Conservation (phyloP, 2,113 vertebrate species). For the Nannobrachium achirus region DNA sequence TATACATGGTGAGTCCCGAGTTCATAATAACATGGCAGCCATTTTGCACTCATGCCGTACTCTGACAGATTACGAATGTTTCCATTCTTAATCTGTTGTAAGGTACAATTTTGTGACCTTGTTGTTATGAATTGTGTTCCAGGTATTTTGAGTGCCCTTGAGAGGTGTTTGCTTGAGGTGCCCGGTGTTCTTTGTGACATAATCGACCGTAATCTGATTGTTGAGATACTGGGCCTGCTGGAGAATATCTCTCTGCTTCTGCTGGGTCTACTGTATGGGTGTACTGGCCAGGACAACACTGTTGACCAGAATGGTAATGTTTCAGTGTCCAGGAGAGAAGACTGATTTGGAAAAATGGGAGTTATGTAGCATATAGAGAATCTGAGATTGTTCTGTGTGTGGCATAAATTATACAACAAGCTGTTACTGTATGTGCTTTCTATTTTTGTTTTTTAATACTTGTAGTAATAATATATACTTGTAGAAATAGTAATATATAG, state of each 20-base stretch:
- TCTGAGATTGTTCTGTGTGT: too few species aligned
- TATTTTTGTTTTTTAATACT: too few species aligned
- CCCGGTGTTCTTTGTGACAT: conserved; percentile 51
- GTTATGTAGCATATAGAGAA: too few species aligned
- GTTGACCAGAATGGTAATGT: conserved; percentile 70
- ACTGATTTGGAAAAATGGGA: not conserved
- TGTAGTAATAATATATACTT: too few species aligned
- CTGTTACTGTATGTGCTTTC: too few species aligned
- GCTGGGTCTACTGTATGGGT: conserved; percentile 80
- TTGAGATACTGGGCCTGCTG: conserved; percentile 73
- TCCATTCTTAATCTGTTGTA: not conserved
- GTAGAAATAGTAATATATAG: too few species aligned
- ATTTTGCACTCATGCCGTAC: not conserved
- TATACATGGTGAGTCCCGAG: conserved; percentile 77
- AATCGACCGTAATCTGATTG: conserved; percentile 52
- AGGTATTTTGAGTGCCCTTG: conserved; percentile 84
- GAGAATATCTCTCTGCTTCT: conserved; percentile 82
- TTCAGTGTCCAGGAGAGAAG: not conserved
- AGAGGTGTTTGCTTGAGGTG: conserved; percentile 83
- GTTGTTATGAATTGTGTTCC: conserved; percentile 1
- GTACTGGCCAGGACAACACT: conserved; percentile 27
- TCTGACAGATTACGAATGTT: too few species aligned
- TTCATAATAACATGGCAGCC: not conserved
- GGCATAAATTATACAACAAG: too few species aligned
- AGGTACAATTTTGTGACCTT: not conserved